Base-by-base conservation (phyloP, 92 coral and sea anemone genomes). In the Scolanthus callimorphus region DNA sequence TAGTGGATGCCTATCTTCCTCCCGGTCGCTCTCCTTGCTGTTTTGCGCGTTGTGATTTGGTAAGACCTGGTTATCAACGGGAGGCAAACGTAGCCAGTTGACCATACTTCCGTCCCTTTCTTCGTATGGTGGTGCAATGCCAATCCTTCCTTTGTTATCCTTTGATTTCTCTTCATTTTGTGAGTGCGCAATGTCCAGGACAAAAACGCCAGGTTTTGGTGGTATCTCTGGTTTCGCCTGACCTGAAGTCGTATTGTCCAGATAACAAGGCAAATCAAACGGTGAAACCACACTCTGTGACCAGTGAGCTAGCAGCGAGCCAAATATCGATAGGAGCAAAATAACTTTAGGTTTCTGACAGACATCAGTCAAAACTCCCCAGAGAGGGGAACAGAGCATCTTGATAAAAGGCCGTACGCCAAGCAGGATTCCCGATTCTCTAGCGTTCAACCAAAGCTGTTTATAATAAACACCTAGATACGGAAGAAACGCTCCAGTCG, bases 381-480 rank as follows among this genome's bases (percentile, higher is more conserved):
- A 87, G 11, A 83, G 77, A 23, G 96, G 96, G 20, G 96, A 87
- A 30, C 84, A 85, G 17, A 87, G 49, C 68, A 85, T 87, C 57
- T 78, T 87, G 2, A 87, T 73, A 52, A 87, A 87, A 17, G 96
- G 96, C 21, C 96, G 86, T 34, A 87, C 55, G 13, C 96, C 96
- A 20, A 87, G 76, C 37, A 87, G 67, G 25, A 87, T 83, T 0
- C 96, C 96, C 12, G 90, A 73, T 48, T 87, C 85, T 22, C 90
- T 70, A 15, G 96, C 96, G 10, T 83, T 77, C 17, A 87, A 81
- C 96, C 96, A 87, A 3, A 87, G 71, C 39, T 87, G 96, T 39
- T 87, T 87, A 62, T 87, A 87, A 48, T 84, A 87, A 48, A 87
- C 96, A 1, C 96, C 96, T 15, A 87, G 90, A 52, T 87, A 87